Conservation (phyloP, 2,113 vertebrate species). For the Pituophis catenifer region DNA sequence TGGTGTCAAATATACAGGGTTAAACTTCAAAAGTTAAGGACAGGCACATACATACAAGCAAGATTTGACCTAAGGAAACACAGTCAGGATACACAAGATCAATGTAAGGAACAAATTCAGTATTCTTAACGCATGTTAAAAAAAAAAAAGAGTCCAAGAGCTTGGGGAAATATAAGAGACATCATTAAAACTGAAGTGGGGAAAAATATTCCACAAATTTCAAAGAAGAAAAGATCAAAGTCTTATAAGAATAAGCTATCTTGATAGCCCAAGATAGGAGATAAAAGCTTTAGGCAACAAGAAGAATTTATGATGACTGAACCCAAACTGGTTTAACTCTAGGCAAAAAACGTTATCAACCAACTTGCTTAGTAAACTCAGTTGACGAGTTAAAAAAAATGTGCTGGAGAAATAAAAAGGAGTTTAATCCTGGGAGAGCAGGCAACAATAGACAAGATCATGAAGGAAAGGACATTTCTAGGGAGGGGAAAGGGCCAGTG, state of each 20-base stretch:
- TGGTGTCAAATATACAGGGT: not conserved
- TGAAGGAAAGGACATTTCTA: not conserved
- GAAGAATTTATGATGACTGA: not conserved
- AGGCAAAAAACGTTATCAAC: not conserved
- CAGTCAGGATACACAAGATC: not conserved
- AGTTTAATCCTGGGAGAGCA: not conserved
- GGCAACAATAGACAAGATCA: not conserved
- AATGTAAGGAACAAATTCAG: not conserved
- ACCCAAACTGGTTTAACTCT: not conserved
- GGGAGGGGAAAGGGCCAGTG: not conserved
- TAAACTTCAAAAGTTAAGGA: not conserved
- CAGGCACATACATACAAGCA: not conserved
- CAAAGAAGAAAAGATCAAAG: not conserved
- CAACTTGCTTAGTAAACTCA: not conserved
- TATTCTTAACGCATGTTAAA: not conserved
- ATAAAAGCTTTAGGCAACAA: not conserved
- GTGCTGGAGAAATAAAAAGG: not conserved
- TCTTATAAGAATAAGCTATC: not conserved
- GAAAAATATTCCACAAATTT: not conserved
- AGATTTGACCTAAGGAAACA: not conserved
- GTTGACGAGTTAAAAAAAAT: not conserved
- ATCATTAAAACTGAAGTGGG: not conserved
- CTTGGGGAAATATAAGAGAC: not conserved
- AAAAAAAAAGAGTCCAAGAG: not conserved
- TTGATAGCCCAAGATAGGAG: not conserved